These are phyloP conservation scores for Prostheceraeus crozeri DNA, from an alignment of 2,888 invertebrate species.

Conservation along the genomic window DNA sequence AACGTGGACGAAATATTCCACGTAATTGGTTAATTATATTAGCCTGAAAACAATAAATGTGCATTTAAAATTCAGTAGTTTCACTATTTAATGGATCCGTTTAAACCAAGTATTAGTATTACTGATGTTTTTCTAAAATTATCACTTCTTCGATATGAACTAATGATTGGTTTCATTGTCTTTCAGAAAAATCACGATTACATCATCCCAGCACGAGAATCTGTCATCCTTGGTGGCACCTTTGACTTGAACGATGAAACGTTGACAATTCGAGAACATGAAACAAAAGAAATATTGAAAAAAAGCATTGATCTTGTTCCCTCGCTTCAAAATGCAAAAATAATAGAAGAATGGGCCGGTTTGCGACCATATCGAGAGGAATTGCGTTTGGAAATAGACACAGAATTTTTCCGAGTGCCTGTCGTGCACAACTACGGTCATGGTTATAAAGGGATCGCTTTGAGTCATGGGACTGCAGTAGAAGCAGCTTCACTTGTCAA, in stretches of 20 bases:
- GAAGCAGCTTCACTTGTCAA: slow-evolving; percentile 65
- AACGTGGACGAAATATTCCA: no score
- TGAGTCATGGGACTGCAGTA: slow-evolving; percentile 74
- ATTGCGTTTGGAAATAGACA: slow-evolving; percentile 22
- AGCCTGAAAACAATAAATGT: no score
- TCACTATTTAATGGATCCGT: no score
- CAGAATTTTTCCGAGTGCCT: slow-evolving; percentile 48
- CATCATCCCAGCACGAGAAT: no score
- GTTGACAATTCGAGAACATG: not conserved
- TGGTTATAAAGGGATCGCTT: slow-evolving; percentile 79
- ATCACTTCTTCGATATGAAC: no score
- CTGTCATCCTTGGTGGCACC: not conserved
- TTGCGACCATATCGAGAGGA: slow-evolving; percentile 24
- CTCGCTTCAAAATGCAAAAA: slow-evolving; percentile 9
- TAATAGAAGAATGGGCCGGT: slow-evolving; percentile 31
- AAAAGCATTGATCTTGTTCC: not conserved
- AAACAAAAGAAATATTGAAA: slow-evolving; percentile 18
- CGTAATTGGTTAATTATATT: no score
- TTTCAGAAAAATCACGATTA: no score
- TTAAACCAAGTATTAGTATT: no score
- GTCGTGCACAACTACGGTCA: slow-evolving; percentile 85
- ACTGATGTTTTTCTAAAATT: no score
- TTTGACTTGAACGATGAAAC: slow-evolving; percentile 7
- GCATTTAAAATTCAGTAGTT: no score
- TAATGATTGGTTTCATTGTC: no score